Evolutionary conservation across 2,888 invertebrate species (phyloP).

Genomic region (Vesta saturnalis): DNA sequence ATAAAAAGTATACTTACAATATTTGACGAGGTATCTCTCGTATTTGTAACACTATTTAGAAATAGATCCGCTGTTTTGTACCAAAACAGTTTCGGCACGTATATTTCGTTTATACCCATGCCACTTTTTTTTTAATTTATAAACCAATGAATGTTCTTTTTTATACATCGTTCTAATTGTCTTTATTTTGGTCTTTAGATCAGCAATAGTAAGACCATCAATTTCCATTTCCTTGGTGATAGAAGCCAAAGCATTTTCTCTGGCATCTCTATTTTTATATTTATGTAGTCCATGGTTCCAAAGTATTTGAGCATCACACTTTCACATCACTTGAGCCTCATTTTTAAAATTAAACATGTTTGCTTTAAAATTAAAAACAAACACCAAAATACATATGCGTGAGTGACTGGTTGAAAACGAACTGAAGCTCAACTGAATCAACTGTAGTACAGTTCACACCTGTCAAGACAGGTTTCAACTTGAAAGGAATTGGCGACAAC

Average conservation of each 20-base stretch:
- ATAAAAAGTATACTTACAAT: constrained; percentile 39
- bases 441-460: too few relatives aligned
- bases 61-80: constrained; percentile 39
- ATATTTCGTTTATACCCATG: constrained; percentile 33
- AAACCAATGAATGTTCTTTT: too few relatives aligned
- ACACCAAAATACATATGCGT: too few relatives aligned
- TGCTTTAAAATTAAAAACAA: constrained; percentile 45
- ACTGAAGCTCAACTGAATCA: too few relatives aligned
- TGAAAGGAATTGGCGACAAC: constrained; percentile 24
- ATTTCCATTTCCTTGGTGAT: too few relatives aligned
- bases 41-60: too few relatives aligned
- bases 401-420: background rate
- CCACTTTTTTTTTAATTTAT: constrained; percentile 48
- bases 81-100: constrained; percentile 42
- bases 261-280: constrained; percentile 54
- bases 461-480: constrained; percentile 34
- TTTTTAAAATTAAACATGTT: constrained; percentile 55
- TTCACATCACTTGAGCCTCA: too few relatives aligned
- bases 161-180: too few relatives aligned
- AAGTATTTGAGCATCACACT: too few relatives aligned
- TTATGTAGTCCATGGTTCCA: constrained; percentile 55
- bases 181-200: too few relatives aligned
- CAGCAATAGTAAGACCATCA: constrained; percentile 51
- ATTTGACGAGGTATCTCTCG: too few relatives aligned
- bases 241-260: too few relatives aligned